A percentile compares a stretch with the other conserved stretches of the same genome.
Conservation (phyloP, 2,797 vertebrate genomes). For the Melanotaenia pygmaea region DNA sequence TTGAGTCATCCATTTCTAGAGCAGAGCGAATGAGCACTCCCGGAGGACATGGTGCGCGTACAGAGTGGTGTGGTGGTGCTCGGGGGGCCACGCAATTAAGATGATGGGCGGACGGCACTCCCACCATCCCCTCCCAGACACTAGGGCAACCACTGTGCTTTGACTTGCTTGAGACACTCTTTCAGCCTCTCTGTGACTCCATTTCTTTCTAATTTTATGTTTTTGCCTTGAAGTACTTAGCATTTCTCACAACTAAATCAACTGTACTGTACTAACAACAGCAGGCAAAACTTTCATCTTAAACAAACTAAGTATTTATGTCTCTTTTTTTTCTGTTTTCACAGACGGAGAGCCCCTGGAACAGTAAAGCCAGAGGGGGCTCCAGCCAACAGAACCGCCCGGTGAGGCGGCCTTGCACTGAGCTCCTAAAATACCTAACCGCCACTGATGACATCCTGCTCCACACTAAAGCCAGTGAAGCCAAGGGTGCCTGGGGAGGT, state of each 20-base stretch:
- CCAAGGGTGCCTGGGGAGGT: slow-evolving; percentile 80
- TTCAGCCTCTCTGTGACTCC: slow-evolving; percentile 40
- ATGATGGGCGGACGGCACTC: slow-evolving; percentile 78
- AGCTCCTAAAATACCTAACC: slow-evolving; percentile 99
- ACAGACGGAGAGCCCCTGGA: slow-evolving; percentile 96
- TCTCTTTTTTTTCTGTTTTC: slow-evolving; percentile 14
- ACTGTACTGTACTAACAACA: slow-evolving; percentile 8
- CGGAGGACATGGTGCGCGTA: slow-evolving; percentile 73
- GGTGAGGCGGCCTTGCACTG: slow-evolving; percentile 96
- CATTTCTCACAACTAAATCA: slow-evolving; percentile 42
- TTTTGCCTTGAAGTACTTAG: slow-evolving; percentile 46
- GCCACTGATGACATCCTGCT: slow-evolving; percentile 95
- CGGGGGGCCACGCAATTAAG: slow-evolving; percentile 79
- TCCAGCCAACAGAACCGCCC: slow-evolving; percentile 94
- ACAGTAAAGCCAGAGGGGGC: slow-evolving; percentile 92
- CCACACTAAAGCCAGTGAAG: slow-evolving; percentile 89
- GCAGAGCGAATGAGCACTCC: slow-evolving; percentile 80
- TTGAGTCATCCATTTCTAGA: slow-evolving; percentile 84
- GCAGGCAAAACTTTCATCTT: slow-evolving; percentile 34
- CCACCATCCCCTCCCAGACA: slow-evolving; percentile 69
- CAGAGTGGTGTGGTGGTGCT: slow-evolving; percentile 71
- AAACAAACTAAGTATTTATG: slow-evolving; percentile 23
- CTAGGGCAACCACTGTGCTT: slow-evolving; percentile 60
- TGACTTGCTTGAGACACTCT: slow-evolving; percentile 45
- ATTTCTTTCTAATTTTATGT: slow-evolving; percentile 45